Conservation (phyloP, 2,888 invertebrate genomes). For the Drosophila vallismaia region DNA sequence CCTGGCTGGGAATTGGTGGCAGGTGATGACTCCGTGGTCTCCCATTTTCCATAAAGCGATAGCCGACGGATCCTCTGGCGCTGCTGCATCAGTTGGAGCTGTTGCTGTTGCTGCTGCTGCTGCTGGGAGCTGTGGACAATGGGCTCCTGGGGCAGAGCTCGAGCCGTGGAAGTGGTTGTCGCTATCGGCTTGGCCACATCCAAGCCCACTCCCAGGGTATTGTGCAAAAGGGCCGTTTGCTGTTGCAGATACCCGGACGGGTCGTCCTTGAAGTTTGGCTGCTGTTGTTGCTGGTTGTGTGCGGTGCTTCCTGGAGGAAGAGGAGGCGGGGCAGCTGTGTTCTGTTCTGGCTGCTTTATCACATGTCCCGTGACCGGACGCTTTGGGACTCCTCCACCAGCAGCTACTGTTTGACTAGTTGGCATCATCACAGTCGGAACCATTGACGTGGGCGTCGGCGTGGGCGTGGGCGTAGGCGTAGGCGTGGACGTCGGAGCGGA, state of each 20-base stretch:
- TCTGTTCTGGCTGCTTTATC: conserved; percentile 55
- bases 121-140: conserved; percentile 60
- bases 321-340: conserved; percentile 8
- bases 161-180: conserved; percentile 27
- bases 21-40: conserved; percentile 26
- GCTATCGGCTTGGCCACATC: conserved; percentile 71
- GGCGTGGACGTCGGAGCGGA: conserved; percentile 20
- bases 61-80: conserved; percentile 74
- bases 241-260: conserved; percentile 95
- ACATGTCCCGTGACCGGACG: conserved; percentile 54
- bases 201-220: conserved; percentile 90
- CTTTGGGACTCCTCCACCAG: conserved; percentile 73
- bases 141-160: conserved; percentile 53
- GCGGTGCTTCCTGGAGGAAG: neutral
- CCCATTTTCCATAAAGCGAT: conserved; percentile 63
- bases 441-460: conserved; percentile 29
- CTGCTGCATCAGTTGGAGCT: conserved; percentile 71
- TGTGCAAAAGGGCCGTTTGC: conserved; percentile 93
- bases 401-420: conserved; percentile 57
- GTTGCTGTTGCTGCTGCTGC: conserved; percentile 61
- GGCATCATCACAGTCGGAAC: conserved; percentile 39
- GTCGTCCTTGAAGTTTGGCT: conserved; percentile 94
- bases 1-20: neutral
- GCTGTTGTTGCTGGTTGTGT: conserved; percentile 41
- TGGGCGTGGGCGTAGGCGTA: conserved; percentile 15